These are phyloP conservation scores for Parnassius apollo DNA, from an alignment of 2,888 invertebrate species.

Conservation along the genomic window DNA sequence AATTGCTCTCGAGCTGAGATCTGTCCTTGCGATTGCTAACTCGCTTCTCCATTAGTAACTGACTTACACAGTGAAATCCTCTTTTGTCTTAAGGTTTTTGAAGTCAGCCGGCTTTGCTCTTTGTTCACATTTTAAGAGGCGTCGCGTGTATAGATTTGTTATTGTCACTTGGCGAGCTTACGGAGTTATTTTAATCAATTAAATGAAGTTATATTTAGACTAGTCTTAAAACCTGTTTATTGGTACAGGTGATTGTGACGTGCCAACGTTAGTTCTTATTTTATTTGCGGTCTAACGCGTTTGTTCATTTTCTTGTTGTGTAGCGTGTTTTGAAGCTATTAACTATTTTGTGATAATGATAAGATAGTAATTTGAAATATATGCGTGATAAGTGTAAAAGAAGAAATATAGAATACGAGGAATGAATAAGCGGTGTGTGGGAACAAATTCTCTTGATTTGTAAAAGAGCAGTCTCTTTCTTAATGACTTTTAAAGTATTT, in stretches of 20 bases:
- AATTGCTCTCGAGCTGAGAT: slow-evolving; percentile 56
- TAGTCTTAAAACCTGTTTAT: slow-evolving; percentile 22
- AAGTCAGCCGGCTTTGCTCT: slow-evolving; percentile 30
- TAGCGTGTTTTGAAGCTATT: slow-evolving; percentile 23
- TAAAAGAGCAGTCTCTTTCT: too few species aligned
- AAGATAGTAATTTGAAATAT: slow-evolving; percentile 14
- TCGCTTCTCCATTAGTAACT: slow-evolving; percentile 62
- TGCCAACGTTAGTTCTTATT: slow-evolving; percentile 12
- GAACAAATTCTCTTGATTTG: too few species aligned
- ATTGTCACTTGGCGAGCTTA: slow-evolving; percentile 21
- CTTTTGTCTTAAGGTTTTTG: slow-evolving; percentile 55
- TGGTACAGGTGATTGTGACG: slow-evolving; percentile 26
- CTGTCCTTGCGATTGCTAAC: slow-evolving; percentile 44
- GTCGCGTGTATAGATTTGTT: slow-evolving; percentile 44
- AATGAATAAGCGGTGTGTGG: too few species aligned
- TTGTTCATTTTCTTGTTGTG: slow-evolving; percentile 5
- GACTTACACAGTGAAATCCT: slow-evolving; percentile 50
- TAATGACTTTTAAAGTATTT: too few species aligned
- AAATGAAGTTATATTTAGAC: slow-evolving; percentile 22
- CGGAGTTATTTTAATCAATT: slow-evolving; percentile 26
- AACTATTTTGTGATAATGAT: slow-evolving; percentile 19
- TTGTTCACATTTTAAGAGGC: slow-evolving; percentile 44
- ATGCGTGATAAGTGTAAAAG: background rate
- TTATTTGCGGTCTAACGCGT: slow-evolving; percentile 21
- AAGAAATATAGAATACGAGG: background rate